phyloP scores from a whole-genome alignment of 2,113 vertebrate species.

The Junco hyemalis region DNA sequence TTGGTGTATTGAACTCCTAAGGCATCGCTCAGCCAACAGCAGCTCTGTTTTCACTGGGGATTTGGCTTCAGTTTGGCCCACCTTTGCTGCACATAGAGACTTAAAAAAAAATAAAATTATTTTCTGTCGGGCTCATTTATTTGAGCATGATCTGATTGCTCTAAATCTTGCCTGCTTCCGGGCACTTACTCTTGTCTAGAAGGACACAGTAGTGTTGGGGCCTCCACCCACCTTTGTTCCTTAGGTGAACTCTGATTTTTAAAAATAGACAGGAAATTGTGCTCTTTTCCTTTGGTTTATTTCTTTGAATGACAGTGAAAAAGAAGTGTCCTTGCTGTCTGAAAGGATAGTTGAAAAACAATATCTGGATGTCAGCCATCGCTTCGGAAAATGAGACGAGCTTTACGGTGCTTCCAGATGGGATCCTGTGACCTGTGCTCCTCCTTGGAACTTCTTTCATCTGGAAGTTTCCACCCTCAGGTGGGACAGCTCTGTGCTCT shows the following conservation, averaged over 20 bases:
- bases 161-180: neutral
- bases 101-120: neutral
- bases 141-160: neutral
- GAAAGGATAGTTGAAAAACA: slow-evolving; percentile 26
- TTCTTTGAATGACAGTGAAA: slow-evolving; percentile 15
- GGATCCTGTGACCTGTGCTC: neutral
- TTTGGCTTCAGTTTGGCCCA: neutral
- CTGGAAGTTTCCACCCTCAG: neutral
- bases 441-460: neutral
- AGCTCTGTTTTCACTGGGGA: neutral
- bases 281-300: slow-evolving; percentile 19
- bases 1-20: neutral
- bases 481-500: neutral
- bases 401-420: neutral
- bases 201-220: neutral
- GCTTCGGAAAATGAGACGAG: neutral
- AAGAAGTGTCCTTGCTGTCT: neutral
- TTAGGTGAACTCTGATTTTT: slow-evolving; percentile 33
- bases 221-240: slow-evolving; percentile 46
- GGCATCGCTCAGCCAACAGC: neutral
- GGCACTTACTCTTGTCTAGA: neutral
- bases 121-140: neutral
- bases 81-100: neutral
- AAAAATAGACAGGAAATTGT: slow-evolving; percentile 37
- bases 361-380: slow-evolving; percentile 33